phyloP scores from a whole-genome alignment of 2,797 vertebrate genomes.

The Huso huso region DNA sequence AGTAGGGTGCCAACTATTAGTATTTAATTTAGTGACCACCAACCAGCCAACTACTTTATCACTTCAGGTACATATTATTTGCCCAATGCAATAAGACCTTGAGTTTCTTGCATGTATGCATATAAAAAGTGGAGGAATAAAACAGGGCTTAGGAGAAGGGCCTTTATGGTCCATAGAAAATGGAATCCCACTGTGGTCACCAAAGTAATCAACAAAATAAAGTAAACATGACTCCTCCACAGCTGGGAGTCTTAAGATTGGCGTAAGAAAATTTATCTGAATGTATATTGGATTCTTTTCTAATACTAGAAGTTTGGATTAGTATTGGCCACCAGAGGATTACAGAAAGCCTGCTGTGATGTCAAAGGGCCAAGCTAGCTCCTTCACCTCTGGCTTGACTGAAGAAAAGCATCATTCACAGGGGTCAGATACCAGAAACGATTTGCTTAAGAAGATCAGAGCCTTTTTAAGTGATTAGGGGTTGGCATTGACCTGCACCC shows the following conservation, averaged over 20 bases:
- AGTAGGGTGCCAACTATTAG: too few relatives aligned
- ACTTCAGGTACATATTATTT: too few relatives aligned
- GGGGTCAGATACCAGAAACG: slow-evolving; percentile 45
- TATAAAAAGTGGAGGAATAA: too few relatives aligned
- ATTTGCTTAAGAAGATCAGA: slow-evolving; percentile 66
- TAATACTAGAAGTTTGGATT: slow-evolving; percentile 35
- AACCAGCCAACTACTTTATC: too few relatives aligned
- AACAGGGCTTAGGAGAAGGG: too few relatives aligned
- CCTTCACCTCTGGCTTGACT: slow-evolving; percentile 36
- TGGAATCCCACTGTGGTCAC: too few relatives aligned
- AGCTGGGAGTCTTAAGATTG: not conserved
- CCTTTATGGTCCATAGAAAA: too few relatives aligned
- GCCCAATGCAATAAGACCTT: too few relatives aligned
- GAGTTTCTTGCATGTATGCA: too few relatives aligned
- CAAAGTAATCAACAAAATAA: too few relatives aligned
- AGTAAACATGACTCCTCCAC: too few relatives aligned
- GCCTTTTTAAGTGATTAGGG: slow-evolving; percentile 47
- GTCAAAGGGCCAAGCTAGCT: slow-evolving; percentile 40
- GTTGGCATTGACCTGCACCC: slow-evolving; percentile 37
- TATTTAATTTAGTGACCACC: too few relatives aligned
- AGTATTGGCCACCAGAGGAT: slow-evolving; percentile 44
- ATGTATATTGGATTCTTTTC: slow-evolving; percentile 23
- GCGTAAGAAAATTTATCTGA: not conserved
- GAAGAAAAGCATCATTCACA: slow-evolving; percentile 37
- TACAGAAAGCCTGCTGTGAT: slow-evolving; percentile 44